Percentiles rank a stretch among this genome's conserved stretches.
phyloP scores from a whole-genome alignment of 2,797 vertebrate genomes.

The Tolypeutes matacus region DNA sequence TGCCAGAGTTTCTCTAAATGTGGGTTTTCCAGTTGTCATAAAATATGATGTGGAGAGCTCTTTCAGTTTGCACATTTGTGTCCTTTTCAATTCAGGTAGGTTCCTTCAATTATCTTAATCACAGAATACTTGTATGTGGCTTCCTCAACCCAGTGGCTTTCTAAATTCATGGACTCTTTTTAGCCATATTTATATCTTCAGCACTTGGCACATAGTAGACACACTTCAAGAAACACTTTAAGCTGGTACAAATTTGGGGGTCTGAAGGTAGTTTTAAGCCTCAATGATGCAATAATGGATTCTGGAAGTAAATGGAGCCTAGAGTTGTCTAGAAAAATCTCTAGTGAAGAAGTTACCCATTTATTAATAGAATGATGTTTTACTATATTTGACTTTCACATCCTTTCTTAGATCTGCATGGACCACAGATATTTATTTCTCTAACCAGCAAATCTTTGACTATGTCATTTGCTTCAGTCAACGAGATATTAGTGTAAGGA shows the following conservation, averaged over 20 bases:
- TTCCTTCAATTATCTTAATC: conserved; percentile 53
- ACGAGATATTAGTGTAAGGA: neutral
- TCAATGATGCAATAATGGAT: neutral
- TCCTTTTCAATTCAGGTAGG: conserved; percentile 40
- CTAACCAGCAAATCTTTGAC: neutral
- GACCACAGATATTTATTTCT: neutral
- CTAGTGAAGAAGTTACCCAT: neutral
- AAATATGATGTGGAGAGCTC: neutral
- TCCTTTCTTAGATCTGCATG: neutral
- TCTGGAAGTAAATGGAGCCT: neutral
- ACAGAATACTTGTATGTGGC: neutral
- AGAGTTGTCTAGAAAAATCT: neutral
- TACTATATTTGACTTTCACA: neutral
- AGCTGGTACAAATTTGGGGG: too few species aligned
- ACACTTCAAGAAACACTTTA: too few species aligned
- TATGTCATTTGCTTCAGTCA: neutral
- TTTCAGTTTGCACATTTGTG: neutral
- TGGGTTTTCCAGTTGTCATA: conserved; percentile 11
- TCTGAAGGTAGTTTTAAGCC: too few species aligned
- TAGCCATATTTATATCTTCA: neutral
- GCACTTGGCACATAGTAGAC: neutral
- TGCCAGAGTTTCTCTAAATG: neutral
- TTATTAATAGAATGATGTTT: neutral
- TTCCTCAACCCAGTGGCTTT: neutral
- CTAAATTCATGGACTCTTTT: neutral